phyloP scores from a whole-genome alignment of 1,140 invertebrate species.

The Apis mellifera region Amel_HAv3.1 CM009936.2:4451001-4451500 shows the following conservation, averaged over 20 bases:
- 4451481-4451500: no score
- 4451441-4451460: no score
- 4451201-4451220: conserved; percentile 59
- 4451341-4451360: neutral
- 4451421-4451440: neutral
- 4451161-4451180: conserved; percentile 63
- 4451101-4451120: neutral
- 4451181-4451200: conserved; percentile 54
- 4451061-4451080: neutral
- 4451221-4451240: conserved; percentile 71
- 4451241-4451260: conserved; percentile 70
- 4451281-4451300: conserved; percentile 62
- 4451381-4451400: neutral
- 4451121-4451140: neutral
- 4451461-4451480: neutral
- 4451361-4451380: conserved; percentile 1
- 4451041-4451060: neutral
- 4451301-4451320: conserved; percentile 46
- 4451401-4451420: neutral
- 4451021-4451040: no score
- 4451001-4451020: no score
- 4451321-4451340: conserved; percentile 3
- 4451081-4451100: neutral
- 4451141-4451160: conserved; percentile 35
- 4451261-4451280: conserved; percentile 67